Evolutionary conservation across 2,113 vertebrate species (phyloP).

Genomic region (Synchiropus splendidus): DNA sequence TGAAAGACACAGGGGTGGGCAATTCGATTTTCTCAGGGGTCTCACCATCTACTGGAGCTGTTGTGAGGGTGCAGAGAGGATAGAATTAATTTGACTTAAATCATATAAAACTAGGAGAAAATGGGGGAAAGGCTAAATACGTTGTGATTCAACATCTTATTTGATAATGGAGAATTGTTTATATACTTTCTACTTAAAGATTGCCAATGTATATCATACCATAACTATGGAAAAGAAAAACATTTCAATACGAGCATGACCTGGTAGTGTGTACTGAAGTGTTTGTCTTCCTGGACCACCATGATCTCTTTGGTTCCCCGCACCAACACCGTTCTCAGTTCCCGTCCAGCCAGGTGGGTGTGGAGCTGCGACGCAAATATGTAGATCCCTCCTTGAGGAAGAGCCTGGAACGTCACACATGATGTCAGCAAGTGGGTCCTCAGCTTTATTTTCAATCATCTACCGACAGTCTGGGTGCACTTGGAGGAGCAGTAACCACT

Average conservation of each 20-base stretch:
- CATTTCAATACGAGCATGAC: constrained; percentile 46
- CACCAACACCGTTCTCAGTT: constrained; percentile 76
- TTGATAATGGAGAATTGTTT: too few species aligned
- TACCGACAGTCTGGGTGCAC: constrained; percentile 79
- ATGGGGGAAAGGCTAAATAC: too few species aligned
- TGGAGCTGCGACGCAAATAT: constrained; percentile 96
- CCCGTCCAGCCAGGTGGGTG: constrained; percentile 82
- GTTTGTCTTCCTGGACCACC: constrained; percentile 80
- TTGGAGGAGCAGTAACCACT: constrained; percentile 85
- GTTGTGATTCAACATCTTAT: too few species aligned
- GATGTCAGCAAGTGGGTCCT: neutral
- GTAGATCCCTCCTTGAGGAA: constrained; percentile 74
- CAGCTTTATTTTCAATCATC: neutral
- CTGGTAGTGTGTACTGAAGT: constrained; percentile 95
- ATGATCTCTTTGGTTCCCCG: constrained; percentile 67
- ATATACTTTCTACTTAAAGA: too few species aligned
- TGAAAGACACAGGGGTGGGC: too few species aligned
- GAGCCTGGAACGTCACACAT: constrained; percentile 59
- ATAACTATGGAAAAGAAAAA: too few species aligned
- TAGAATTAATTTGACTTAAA: too few species aligned
- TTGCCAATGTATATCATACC: too few species aligned
- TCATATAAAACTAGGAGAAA: too few species aligned
- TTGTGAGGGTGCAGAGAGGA: too few species aligned
- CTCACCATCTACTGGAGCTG: too few species aligned
- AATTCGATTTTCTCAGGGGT: too few species aligned